phyloP scores from a whole-genome alignment of 1,140 invertebrate species.

The Diabrotica undecimpunctata region DNA sequence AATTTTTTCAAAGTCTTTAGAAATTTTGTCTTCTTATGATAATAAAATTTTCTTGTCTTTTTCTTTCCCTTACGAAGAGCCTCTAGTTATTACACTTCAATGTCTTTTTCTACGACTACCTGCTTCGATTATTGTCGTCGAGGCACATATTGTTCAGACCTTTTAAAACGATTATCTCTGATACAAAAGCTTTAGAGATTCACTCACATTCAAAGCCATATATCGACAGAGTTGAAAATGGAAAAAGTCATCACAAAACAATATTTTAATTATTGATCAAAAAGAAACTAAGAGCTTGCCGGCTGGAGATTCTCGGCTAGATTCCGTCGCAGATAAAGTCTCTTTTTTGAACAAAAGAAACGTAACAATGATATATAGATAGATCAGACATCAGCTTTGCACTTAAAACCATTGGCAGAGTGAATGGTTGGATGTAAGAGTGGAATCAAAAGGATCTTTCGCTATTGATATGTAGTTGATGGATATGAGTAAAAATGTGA shows the following conservation, averaged over 20 bases:
- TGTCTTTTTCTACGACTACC: neutral
- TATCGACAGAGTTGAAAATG: neutral
- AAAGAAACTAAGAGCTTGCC: neutral
- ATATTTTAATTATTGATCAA: conserved; percentile 3
- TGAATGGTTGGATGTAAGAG: no score
- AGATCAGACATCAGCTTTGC: neutral
- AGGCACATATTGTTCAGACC: neutral
- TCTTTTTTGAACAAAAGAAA: conserved; percentile 3
- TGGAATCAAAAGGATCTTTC: no score
- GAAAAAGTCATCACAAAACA: conserved; percentile 1
- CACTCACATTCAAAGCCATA: neutral
- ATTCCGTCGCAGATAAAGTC: neutral
- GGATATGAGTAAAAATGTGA: no score
- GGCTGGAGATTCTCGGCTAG: no score
- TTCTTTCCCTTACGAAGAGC: no score
- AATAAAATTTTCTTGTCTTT: no score
- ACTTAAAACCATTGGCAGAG: neutral
- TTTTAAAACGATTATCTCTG: neutral
- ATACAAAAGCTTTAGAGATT: conserved; percentile 2
- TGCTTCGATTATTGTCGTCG: neutral
- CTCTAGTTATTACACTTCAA: no score
- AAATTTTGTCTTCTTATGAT: no score
- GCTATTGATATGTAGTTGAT: no score
- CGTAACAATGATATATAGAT: conserved; percentile 2
- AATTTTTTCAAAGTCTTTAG: no score